A percentile compares a stretch with the other conserved stretches of the same genome.
Evolutionary conservation across 1,140 invertebrate species (phyloP).

Genomic region (Atta texana): DNA sequence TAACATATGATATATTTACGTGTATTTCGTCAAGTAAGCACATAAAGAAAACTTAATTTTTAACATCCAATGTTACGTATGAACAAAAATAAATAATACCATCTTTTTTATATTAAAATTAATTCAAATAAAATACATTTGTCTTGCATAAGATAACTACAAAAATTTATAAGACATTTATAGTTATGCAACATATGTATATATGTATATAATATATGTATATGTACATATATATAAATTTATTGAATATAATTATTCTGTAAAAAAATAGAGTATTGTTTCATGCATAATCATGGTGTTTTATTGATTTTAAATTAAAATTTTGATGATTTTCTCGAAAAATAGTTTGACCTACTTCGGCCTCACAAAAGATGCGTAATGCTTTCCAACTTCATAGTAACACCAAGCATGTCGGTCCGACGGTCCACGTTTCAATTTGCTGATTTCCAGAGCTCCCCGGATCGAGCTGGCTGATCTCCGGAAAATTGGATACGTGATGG

Average conservation of each 20-base stretch:
- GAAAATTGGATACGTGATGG: conserved; percentile 86
- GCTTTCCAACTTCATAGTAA: conserved; percentile 46
- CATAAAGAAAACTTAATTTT: not conserved
- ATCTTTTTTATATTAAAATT: not conserved
- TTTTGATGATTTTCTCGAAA: not conserved
- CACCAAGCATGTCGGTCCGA: conserved; percentile 40
- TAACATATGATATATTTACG: not conserved
- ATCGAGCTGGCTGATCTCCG: conserved; percentile 82
- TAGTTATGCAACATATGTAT: not conserved
- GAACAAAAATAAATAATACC: not conserved
- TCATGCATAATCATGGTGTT: not conserved
- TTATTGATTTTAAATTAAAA: not conserved
- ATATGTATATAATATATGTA: not conserved
- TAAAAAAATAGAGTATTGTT: not conserved
- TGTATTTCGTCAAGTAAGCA: not conserved
- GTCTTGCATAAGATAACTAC: not conserved
- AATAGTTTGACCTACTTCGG: conserved; percentile 16
- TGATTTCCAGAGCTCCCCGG: conserved; percentile 80
- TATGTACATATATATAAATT: not conserved
- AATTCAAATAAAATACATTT: not conserved
- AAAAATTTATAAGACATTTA: not conserved
- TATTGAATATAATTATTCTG: not conserved
- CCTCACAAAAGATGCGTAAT: not conserved
- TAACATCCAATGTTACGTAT: not conserved
- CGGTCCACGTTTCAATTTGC: conserved; percentile 77